Base-by-base conservation (phyloP, 2,888 invertebrate species). In the Dexiosoma caninum region DNA sequence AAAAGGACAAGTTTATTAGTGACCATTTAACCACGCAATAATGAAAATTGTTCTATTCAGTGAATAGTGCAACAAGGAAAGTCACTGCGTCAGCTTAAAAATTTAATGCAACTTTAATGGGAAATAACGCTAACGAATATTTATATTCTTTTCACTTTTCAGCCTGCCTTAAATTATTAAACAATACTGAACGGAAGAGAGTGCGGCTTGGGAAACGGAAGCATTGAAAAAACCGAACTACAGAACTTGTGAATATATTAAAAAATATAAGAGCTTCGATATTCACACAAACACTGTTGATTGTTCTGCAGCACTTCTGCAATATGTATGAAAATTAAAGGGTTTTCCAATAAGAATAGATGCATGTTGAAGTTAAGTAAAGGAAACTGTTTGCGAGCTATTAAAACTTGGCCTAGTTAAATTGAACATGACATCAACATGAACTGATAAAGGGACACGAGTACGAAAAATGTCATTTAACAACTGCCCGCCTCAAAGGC, bases 201-300 rank as follows among this genome's bases (percentile, higher is more conserved):
- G 67, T 71, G 49, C 62, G 76, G 76, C 76, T 62, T 62, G 80
- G 55, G 32, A 49, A 72, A 21, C 76, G 80, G 80, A 76, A 55
- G 71, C 67, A 67, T 37, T 42, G 23, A 23, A 4, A 59, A 60
- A 60, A 79, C 27, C 12, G 57, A 59, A 19, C 19, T 64, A 53
- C 57, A 55, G 40, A 60, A 27, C n/a, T 27, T 44, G 12, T 64
- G 14, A 14, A 76, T 70, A 49, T 23, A 70, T 60, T 40, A 16
- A n/a, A 19, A 53, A 55, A 21, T 8, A 30, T 5, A 27, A n/a
- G n/a, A n/a, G n/a, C n/a, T n/a, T n/a, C n/a, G n/a, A n/a, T n/a
- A n/a, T n/a, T n/a, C n/a, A n/a, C n/a, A n/a, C n/a, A n/a, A n/a
- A n/a, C n/a, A n/a, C n/a, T n/a, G n/a, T n/a, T n/a, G n/a, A n/a